A percentile compares a stretch with the other conserved stretches of the same genome.
Conservation (phyloP, 2,113 vertebrate species). For the Puntigrus tetrazona region DNA sequence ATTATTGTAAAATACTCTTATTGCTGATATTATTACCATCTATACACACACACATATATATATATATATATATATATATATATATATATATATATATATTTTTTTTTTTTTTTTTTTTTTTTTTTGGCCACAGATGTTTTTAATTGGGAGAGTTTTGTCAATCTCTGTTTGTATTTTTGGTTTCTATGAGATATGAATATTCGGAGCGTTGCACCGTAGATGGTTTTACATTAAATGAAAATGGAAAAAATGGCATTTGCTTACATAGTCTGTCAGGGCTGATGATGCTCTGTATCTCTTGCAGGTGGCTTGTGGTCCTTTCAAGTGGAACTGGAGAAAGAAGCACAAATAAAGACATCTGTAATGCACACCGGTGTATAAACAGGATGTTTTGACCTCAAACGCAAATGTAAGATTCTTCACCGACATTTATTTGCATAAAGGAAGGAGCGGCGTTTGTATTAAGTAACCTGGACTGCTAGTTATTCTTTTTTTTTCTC, state of each 20-base stretch:
- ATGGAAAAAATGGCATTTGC: background rate
- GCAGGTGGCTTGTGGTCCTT: background rate
- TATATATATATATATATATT: no score
- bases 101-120: no score
- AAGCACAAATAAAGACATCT: background rate
- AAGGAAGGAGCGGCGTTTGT: background rate
- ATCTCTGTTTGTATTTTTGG: background rate
- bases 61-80: no score
- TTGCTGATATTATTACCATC: no score
- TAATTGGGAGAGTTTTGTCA: background rate
- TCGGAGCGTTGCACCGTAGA: background rate
- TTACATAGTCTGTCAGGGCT: background rate
- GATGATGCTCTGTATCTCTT: background rate
- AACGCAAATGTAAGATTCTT: background rate
- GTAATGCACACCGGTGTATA: background rate
- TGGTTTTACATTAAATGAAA: background rate
- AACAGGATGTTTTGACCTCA: background rate
- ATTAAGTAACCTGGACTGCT: background rate
- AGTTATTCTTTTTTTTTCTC: background rate
- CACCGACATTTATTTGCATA: background rate
- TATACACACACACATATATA: no score
- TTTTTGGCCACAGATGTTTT: no score
- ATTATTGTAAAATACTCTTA: no score
- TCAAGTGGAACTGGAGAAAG: background rate
- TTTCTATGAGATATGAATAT: background rate